phyloP scores from a whole-genome alignment of 2,797 vertebrate genomes.

The Mastacembelus armatus region DNA sequence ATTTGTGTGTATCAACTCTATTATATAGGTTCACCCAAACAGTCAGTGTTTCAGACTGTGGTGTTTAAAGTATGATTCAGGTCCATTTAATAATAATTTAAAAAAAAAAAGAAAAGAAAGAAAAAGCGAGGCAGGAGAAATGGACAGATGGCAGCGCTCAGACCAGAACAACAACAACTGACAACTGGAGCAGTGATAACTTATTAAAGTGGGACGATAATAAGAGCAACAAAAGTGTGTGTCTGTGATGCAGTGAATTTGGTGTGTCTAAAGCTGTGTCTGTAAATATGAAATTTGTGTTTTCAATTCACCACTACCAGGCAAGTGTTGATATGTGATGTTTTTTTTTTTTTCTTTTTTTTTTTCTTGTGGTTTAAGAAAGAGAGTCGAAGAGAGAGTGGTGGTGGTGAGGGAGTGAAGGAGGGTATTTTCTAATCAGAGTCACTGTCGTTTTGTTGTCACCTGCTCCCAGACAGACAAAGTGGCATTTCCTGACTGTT shows the following conservation, averaged over 20 bases:
- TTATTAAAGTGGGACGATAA: conserved; percentile 95
- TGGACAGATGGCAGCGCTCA: conserved; percentile 29
- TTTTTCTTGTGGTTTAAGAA: conserved; percentile 52
- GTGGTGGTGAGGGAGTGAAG: conserved; percentile 8
- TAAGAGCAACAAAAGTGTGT: conserved; percentile 73
- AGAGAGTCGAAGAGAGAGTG: conserved; percentile 30
- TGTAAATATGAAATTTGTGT: conserved; percentile 64
- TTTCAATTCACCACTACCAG: conserved; percentile 36
- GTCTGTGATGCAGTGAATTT: conserved; percentile 33
- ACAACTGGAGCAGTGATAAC: conserved; percentile 93
- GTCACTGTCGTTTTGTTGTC: conserved; percentile 82
- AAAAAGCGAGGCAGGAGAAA: background rate
- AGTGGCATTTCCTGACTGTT: conserved; percentile 83
- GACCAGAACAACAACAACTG: conserved; percentile 92
- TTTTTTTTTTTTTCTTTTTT: no score
- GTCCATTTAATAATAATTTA: conserved; percentile 39
- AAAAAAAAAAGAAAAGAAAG: conserved; percentile 3
- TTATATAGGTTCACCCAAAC: conserved; percentile 13
- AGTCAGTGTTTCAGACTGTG: background rate
- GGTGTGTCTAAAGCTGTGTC: conserved; percentile 2
- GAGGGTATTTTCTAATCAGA: conserved; percentile 80
- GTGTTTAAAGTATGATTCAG: conserved; percentile 29
- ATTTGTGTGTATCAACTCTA: conserved; percentile 29
- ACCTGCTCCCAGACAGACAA: conserved; percentile 80
- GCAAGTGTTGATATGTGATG: conserved; percentile 63